A percentile compares a stretch with the other conserved stretches of the same genome.
Conservation (phyloP, 1,140 invertebrate genomes). For the Littorina saxatilis region DNA sequence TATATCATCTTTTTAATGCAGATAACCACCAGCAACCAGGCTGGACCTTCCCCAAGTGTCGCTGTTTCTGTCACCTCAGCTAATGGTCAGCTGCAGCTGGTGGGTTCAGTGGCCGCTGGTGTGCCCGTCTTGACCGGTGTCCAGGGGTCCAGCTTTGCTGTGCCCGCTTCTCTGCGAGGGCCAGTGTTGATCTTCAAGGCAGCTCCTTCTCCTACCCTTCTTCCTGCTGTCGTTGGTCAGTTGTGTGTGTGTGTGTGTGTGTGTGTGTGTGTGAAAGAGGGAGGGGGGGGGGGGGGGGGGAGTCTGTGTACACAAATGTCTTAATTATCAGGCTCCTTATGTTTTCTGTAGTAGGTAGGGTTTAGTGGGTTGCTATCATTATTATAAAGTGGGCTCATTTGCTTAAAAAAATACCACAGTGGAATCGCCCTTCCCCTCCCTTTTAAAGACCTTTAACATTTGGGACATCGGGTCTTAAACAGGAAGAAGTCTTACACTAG, state of each 20-base stretch:
- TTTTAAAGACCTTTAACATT: too few relatives aligned
- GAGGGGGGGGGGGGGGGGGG: background rate
- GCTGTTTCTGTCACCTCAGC: background rate
- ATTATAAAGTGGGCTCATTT: too few relatives aligned
- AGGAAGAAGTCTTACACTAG: too few relatives aligned
- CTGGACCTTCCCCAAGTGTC: background rate
- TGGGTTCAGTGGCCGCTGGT: slow-evolving; percentile 57
- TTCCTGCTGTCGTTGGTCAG: slow-evolving; percentile 61
- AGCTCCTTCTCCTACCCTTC: slow-evolving; percentile 45
- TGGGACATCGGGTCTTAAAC: too few relatives aligned
- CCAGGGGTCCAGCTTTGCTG: slow-evolving; percentile 50
- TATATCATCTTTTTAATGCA: slow-evolving; percentile 20
- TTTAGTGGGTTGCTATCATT: too few relatives aligned
- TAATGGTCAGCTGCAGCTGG: slow-evolving; percentile 39
- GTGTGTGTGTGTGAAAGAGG: too few relatives aligned
- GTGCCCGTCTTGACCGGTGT: slow-evolving; percentile 55
- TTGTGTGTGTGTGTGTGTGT: background rate
- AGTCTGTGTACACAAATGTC: too few relatives aligned
- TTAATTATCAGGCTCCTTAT: background rate
- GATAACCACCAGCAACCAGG: background rate
- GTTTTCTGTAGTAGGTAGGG: background rate
- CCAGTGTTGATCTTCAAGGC: slow-evolving; percentile 55
- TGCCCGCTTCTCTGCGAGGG: slow-evolving; percentile 53
- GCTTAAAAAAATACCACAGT: too few relatives aligned
- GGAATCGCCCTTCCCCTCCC: too few relatives aligned